phyloP scores from a whole-genome alignment of 1,140 invertebrate species.

The Drosophila cardini region DNA sequence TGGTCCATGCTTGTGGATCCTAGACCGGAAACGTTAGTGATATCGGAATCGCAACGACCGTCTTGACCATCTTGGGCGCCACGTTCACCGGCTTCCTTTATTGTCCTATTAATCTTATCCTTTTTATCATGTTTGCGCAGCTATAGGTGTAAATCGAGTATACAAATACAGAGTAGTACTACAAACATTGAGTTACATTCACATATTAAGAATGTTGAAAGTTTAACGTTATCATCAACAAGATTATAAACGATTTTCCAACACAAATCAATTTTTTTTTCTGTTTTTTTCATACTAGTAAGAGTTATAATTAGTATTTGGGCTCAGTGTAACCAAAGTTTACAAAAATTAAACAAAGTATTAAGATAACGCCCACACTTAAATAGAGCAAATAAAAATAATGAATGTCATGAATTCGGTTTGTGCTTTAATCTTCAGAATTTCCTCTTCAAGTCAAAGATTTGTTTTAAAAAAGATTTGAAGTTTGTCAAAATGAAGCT shows the following conservation, averaged over 20 bases:
- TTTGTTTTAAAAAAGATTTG: no score
- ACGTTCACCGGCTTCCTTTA: conserved; percentile 51
- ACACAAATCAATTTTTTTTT: neutral
- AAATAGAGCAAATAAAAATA: no score
- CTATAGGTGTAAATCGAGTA: conserved; percentile 68
- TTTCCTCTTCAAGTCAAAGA: no score
- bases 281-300: no score
- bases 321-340: no score
- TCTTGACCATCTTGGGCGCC: conserved; percentile 36
- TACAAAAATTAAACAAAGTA: no score
- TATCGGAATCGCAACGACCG: conserved; percentile 15
- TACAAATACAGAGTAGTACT: conserved; percentile 49
- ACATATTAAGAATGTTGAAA: conserved; percentile 9
- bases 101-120: conserved; percentile 59
- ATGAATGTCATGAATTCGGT: no score
- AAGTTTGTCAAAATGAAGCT: no score
- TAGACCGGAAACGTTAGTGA: conserved; percentile 7
- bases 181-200: conserved; percentile 30
- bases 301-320: no score
- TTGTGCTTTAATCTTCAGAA: no score
- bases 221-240: neutral
- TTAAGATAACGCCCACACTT: no score
- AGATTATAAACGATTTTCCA: neutral
- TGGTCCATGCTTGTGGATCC: conserved; percentile 48
- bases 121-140: conserved; percentile 74